These are phyloP conservation scores for Hemicordylus capensis DNA, from an alignment of 2,113 vertebrate genomes.

Conservation along the genomic window DNA sequence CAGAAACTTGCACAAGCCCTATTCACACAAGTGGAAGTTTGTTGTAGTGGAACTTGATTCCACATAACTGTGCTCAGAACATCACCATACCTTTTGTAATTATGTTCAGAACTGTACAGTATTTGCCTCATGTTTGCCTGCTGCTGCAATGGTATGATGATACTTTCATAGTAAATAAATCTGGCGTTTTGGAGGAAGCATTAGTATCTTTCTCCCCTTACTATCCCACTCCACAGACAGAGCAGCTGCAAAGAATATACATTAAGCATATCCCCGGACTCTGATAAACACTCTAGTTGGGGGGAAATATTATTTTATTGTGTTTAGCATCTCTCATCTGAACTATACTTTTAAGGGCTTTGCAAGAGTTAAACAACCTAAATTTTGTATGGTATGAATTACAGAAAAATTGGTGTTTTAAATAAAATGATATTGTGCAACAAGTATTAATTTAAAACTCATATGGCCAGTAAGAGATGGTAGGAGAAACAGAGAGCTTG, in stretches of 20 bases:
- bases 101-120: not conserved
- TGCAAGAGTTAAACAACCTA: conserved; percentile 30
- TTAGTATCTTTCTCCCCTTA: conserved; percentile 2
- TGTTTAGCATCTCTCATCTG: conserved; percentile 31
- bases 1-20: not conserved
- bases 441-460: not conserved
- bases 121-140: not conserved
- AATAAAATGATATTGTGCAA: not conserved
- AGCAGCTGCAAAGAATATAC: conserved; percentile 41
- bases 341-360: conserved; percentile 11
- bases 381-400: not conserved
- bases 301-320: conserved; percentile 15
- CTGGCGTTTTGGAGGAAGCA: not conserved
- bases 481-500: conserved; percentile 1
- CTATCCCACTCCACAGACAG: conserved; percentile 7
- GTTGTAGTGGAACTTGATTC: not conserved
- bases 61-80: not conserved
- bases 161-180: conserved; percentile 9
- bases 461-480: not conserved
- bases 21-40: not conserved
- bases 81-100: not conserved
- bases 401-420: not conserved
- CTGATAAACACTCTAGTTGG: fast-evolving
- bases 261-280: not conserved
- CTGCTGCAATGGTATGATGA: not conserved